Evolutionary conservation across 2,113 vertebrate species (phyloP).

Genomic region (Serinus canaria): DNA sequence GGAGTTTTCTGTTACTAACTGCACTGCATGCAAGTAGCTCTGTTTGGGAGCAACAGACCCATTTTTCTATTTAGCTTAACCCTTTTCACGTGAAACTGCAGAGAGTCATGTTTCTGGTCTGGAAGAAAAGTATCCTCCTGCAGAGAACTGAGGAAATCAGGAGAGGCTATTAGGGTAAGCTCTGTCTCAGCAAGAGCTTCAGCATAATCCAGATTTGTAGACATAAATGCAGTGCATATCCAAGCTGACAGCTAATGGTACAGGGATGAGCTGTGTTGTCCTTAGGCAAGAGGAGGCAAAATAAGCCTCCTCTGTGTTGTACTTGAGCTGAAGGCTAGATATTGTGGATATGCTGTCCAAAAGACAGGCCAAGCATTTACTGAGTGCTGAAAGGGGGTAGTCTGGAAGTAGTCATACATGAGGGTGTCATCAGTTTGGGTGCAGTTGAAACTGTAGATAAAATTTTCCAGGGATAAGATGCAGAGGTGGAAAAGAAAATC

Average conservation of each 20-base stretch:
- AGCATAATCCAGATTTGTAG: background rate
- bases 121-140: background rate
- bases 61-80: background rate
- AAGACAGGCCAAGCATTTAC: background rate
- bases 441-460: background rate
- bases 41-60: background rate
- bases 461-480: background rate
- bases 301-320: background rate
- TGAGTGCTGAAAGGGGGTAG: background rate
- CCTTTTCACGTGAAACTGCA: background rate
- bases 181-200: background rate
- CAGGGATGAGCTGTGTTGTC: background rate
- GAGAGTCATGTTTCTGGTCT: background rate
- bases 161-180: background rate
- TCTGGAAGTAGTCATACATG: background rate
- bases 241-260: background rate
- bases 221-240: background rate
- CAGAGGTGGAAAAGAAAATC: background rate
- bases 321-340: background rate
- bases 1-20: background rate
- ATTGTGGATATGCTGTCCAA: background rate
- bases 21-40: background rate
- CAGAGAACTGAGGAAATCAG: background rate
- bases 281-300: background rate
- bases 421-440: background rate